Conservation (phyloP, 2,797 vertebrate species). For the Glyptemys insculpta region DNA sequence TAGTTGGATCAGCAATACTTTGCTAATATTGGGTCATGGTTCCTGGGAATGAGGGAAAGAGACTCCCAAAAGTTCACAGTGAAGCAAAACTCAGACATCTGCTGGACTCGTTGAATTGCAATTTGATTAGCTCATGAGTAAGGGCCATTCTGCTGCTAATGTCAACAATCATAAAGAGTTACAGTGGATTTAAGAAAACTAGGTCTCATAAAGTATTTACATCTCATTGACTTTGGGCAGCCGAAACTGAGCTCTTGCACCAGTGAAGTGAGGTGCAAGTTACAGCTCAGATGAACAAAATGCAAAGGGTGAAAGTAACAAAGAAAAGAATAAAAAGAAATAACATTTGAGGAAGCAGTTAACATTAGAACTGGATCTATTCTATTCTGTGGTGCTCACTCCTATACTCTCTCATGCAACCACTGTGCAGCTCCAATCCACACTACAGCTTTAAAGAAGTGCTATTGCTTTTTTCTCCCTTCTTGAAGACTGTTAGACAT, state of each 20-base stretch:
- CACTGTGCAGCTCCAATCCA: neutral
- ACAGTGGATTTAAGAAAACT: constrained; percentile 6
- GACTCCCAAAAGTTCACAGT: constrained; percentile 61
- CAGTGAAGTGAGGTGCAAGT: neutral
- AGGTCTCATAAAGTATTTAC: constrained; percentile 28
- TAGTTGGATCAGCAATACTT: constrained; percentile 41
- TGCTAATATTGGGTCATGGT: constrained; percentile 62
- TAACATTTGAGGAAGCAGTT: rapidly evolving
- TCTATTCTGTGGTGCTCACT: neutral
- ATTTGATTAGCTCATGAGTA: constrained; percentile 47
- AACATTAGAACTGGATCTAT: neutral
- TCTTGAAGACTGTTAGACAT: neutral
- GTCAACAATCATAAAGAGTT: constrained; percentile 9
- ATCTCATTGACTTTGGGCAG: neutral
- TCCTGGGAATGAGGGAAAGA: constrained; percentile 69
- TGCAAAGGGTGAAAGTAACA: neutral
- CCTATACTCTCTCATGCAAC: neutral
- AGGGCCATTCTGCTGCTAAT: constrained; percentile 3
- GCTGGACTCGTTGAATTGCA: constrained; percentile 39
- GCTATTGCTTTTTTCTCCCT: neutral
- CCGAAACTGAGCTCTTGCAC: neutral
- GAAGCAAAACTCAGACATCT: constrained; percentile 65
- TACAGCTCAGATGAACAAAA: neutral
- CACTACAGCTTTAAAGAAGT: neutral
- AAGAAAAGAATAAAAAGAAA: neutral